Conservation (phyloP, 2,888 invertebrate genomes). For the Metacarcinus magister region DNA sequence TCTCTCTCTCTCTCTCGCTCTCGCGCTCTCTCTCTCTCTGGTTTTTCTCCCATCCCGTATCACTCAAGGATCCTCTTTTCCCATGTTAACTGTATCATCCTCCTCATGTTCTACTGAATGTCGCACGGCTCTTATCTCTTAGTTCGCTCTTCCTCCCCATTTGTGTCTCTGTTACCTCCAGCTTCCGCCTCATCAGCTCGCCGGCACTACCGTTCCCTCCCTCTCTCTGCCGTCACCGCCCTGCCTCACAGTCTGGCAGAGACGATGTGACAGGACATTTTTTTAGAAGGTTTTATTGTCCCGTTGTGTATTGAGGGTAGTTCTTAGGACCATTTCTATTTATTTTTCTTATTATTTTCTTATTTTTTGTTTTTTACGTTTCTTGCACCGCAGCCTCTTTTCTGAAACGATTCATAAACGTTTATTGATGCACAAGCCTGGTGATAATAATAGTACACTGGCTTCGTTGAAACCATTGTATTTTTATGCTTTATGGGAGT, state of each 20-base stretch:
- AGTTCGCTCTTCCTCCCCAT: neutral
- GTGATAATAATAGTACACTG: too few species aligned
- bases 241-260: neutral
- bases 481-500: too few species aligned
- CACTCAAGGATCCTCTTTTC: neutral
- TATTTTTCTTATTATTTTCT: neutral
- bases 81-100: neutral
- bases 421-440: too few species aligned
- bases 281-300: conserved; percentile 11
- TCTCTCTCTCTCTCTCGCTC: neutral
- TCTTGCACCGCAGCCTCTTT: neutral
- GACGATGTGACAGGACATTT: neutral
- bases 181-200: conserved; percentile 20
- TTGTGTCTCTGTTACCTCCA: neutral
- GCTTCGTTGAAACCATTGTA: too few species aligned
- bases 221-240: conserved; percentile 11
- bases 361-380: neutral
- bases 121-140: conserved; percentile 11
- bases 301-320: neutral
- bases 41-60: neutral
- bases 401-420: neutral
- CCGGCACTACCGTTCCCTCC: neutral
- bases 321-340: neutral
- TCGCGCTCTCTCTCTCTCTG: neutral
- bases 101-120: neutral